Evolutionary conservation across 1,140 invertebrate species (phyloP).

Genomic region (Harlomillsia oculata): DNA sequence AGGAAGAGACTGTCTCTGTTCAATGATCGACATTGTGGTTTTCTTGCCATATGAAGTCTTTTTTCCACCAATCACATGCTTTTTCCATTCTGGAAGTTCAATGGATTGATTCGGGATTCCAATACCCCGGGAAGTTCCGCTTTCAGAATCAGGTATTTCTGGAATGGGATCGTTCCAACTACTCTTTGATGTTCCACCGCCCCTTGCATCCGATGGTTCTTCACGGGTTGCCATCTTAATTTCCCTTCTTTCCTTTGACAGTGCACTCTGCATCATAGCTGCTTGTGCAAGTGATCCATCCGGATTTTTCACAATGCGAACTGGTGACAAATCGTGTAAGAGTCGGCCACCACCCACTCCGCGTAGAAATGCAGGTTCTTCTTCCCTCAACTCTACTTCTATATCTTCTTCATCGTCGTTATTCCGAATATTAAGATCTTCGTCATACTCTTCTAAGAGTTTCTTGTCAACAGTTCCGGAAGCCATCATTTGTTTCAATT

Average conservation of each 20-base stretch:
- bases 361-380: conserved; percentile 91
- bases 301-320: conserved; percentile 97
- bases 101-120: conserved; percentile 59
- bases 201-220: conserved; percentile 48
- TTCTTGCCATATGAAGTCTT: conserved; percentile 98
- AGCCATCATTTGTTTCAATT: conserved; percentile 79
- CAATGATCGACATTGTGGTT: conserved; percentile 87
- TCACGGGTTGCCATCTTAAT: conserved; percentile 84
- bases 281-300: conserved; percentile 95
- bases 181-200: conserved; percentile 58
- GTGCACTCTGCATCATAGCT: conserved; percentile 98
- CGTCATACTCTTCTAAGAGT: conserved; percentile 84
- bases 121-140: conserved; percentile 54
- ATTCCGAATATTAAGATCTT: conserved; percentile 62
- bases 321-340: conserved; percentile 84
- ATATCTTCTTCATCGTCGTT: conserved; percentile 92
- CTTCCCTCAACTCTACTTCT: conserved; percentile 97
- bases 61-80: conserved; percentile 93
- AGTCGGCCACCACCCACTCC: conserved; percentile 71
- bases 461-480: conserved; percentile 74
- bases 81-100: conserved; percentile 98
- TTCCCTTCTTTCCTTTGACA: conserved; percentile 92
- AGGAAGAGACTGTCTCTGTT: conserved; percentile 90
- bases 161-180: conserved; percentile 95
- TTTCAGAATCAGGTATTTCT: conserved; percentile 45